phyloP scores from a whole-genome alignment of 1,140 invertebrate genomes.

The Meloidogyne floridensis region DNA sequence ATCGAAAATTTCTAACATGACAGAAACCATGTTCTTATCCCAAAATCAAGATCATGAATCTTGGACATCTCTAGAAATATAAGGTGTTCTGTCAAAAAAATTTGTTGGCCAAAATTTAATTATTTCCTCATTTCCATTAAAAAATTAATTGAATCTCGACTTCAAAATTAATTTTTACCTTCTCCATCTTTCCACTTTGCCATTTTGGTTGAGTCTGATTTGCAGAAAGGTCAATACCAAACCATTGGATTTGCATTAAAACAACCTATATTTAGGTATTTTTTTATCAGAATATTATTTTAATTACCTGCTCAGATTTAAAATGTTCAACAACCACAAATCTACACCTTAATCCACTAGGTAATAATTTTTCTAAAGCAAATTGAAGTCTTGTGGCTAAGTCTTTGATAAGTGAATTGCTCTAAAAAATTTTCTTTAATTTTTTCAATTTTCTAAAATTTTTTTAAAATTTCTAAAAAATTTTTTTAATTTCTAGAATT shows the following conservation, averaged over 20 bases:
- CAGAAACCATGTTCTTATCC: neutral
- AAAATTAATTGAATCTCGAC: no score
- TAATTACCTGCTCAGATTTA: constrained; percentile 28
- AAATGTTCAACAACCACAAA: constrained; percentile 55
- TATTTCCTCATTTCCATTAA: no score
- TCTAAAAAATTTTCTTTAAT: constrained; percentile 31
- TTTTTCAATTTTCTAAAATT: constrained; percentile 6
- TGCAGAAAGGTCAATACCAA: constrained; percentile 49
- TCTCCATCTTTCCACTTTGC: constrained; percentile 59
- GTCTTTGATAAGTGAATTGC: constrained; percentile 52
- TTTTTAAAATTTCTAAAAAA: constrained; percentile 3
- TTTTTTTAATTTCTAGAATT: constrained; percentile 17
- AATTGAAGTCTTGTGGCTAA: constrained; percentile 60
- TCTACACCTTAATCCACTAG: constrained; percentile 54
- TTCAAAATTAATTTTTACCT: constrained; percentile 41
- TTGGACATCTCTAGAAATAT: no score
- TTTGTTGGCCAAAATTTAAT: neutral
- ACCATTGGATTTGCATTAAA: constrained; percentile 63
- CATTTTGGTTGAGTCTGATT: constrained; percentile 52
- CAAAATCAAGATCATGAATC: neutral
- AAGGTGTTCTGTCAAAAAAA: neutral
- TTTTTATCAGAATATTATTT: neutral
- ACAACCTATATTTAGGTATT: constrained; percentile 24
- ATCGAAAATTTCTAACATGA: no score
- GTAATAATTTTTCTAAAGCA: constrained; percentile 59